Base-by-base conservation (phyloP, 2,113 vertebrate genomes). In the Copsychus sechellarum region DNA sequence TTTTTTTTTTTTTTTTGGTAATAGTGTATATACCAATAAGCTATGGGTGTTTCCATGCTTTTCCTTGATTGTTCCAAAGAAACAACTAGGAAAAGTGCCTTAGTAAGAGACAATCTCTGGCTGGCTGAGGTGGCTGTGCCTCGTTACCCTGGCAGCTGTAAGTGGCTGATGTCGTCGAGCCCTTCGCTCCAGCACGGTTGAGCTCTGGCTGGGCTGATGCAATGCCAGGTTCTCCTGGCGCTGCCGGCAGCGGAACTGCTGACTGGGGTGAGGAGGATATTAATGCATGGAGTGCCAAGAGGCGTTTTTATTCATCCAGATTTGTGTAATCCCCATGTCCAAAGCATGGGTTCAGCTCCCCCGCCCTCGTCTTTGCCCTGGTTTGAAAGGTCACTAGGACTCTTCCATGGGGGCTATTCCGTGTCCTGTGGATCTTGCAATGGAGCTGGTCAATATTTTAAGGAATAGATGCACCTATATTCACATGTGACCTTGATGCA, bases 341-440 rank as follows among this genome's bases (percentile, higher is more conserved):
- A 42, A 2, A 71, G 48, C 9, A 0, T 2, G 51, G 51, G 1
- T 67, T 74, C 5, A 0, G 11, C 60, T 78, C n/a, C 51, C n/a
- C 8, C 5, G 12, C 36, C n/a, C 42, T 51, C 1, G 0, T 21
- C 56, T 48, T 57, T 0, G 0, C 14, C 24, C 54, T 31, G 5
- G 25, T 72, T 29, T 54, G 48, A 76, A 33, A 11, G 5, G 29
- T 40, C 2, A 6, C 36, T 31, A 1, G 57, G 73, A 11, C 51
- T 71, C 23, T 61, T 50, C 16, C 11, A n/a, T 17, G 60, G 33
- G 21, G 1, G 25, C 36, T 66, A 23, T 18, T 72, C 4, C 0
- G 1, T 22, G 34, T 22, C 57, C 60, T 19, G 42, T 25, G 45
- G 40, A 43, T 80, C 69, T 58, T 40, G 28, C 33, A 29, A n/a